Evolutionary conservation across 2,888 invertebrate genomes (phyloP).

Genomic region (Rhingia rostrata): DNA sequence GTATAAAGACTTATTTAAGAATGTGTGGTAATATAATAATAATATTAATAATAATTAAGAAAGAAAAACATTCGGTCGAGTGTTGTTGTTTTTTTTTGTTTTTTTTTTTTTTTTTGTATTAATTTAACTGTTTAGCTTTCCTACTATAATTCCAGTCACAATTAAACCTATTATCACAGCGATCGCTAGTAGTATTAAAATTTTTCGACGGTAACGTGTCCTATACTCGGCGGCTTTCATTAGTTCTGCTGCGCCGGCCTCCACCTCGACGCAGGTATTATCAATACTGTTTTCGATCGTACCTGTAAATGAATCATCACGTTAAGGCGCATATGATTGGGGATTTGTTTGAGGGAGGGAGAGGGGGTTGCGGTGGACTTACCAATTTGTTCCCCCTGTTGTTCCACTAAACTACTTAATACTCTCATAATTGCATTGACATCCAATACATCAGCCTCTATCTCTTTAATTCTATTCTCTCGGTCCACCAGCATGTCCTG

Average conservation of each 20-base stretch:
- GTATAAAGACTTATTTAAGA: slow-evolving; percentile 68
- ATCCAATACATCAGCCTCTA: slow-evolving; percentile 92
- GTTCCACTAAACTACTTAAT: slow-evolving; percentile 87
- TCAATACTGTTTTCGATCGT: slow-evolving; percentile 93
- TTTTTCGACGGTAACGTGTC: slow-evolving; percentile 89
- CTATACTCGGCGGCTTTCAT: slow-evolving; percentile 92
- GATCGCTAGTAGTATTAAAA: slow-evolving; percentile 88
- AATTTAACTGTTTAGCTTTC: slow-evolving; percentile 84
- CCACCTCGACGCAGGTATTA: slow-evolving; percentile 88
- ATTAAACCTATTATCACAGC: slow-evolving; percentile 87
- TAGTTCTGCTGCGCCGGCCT: slow-evolving; percentile 90
- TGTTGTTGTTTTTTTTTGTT: slow-evolving; percentile 30
- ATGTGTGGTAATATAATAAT: slow-evolving; percentile 66
- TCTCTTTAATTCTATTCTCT: slow-evolving; percentile 90
- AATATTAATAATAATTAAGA: slow-evolving; percentile 62
- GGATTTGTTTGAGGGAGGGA: slow-evolving; percentile 2
- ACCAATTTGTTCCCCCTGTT: slow-evolving; percentile 90
- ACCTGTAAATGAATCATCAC: slow-evolving; percentile 84
- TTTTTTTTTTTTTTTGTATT: slow-evolving; percentile 38
- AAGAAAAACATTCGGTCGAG: slow-evolving; percentile 56
- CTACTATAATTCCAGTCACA: slow-evolving; percentile 88
- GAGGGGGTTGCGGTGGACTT: slow-evolving; percentile 79
- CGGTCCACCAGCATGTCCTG: slow-evolving; percentile 91
- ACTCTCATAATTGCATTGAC: slow-evolving; percentile 93
- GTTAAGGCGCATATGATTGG: slow-evolving; percentile 26